Percentiles rank a stretch among this genome's conserved stretches.
Evolutionary conservation across 2,888 invertebrate genomes (phyloP).

Genomic region (Diloba caeruleocephala): DNA sequence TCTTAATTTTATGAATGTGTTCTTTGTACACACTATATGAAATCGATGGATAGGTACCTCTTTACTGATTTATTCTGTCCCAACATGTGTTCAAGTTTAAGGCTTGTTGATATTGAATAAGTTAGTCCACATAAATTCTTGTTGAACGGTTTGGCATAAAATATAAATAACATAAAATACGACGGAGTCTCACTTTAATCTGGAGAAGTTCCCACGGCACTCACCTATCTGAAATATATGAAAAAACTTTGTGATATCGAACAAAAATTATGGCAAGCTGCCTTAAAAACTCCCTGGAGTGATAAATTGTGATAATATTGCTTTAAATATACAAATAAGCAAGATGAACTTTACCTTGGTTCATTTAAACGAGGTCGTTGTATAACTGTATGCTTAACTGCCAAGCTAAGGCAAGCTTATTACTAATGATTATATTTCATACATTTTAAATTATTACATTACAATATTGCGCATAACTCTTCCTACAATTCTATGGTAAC

Average conservation of each 20-base stretch:
- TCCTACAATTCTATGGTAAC: no score
- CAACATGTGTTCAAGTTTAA: conserved; percentile 1
- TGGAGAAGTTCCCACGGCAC: conserved; percentile 29
- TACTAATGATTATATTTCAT: no score
- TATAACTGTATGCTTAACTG: not conserved
- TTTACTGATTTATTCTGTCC: conserved; percentile 26
- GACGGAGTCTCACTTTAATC: conserved; percentile 13
- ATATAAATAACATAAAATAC: conserved; percentile 34
- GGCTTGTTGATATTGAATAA: conserved; percentile 36
- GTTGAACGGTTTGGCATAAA: conserved; percentile 23
- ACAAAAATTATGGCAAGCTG: conserved; percentile 37
- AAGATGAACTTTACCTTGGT: conserved; percentile 2
- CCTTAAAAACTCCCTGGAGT: conserved; percentile 32
- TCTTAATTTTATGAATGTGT: no score
- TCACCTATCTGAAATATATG: conserved; percentile 36
- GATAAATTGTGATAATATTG: conserved; percentile 44
- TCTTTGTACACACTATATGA: no score
- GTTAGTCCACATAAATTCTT: conserved; percentile 34
- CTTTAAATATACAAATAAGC: conserved; percentile 33
- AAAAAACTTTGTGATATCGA: conserved; percentile 47
- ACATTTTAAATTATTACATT: no score
- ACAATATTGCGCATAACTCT: no score
- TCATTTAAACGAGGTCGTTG: conserved; percentile 11
- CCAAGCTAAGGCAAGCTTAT: no score
- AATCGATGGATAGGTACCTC: not conserved